A percentile compares a stretch with the other conserved stretches of the same genome.
Evolutionary conservation across 2,888 invertebrate genomes (phyloP).

Genomic region (Chironomus riparius): DNA sequence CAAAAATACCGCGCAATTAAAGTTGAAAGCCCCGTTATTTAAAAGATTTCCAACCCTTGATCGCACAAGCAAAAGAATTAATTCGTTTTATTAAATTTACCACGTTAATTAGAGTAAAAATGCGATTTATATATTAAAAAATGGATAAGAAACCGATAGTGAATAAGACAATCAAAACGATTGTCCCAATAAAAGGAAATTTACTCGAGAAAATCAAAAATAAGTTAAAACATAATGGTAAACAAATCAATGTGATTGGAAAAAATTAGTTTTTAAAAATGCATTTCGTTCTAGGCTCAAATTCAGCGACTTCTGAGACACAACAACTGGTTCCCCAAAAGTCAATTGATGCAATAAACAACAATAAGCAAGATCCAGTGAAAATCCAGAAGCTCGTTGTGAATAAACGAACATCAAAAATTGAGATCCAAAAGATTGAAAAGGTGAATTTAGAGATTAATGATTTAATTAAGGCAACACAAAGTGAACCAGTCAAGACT

Average conservation of each 20-base stretch:
- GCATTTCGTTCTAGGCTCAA: no score
- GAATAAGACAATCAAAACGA: background rate
- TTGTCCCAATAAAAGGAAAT: constrained; percentile 7
- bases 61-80: no score
- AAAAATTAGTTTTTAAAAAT: background rate
- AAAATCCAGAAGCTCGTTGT: background rate
- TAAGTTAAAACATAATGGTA: constrained; percentile 2
- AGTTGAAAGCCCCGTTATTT: no score
- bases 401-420: background rate
- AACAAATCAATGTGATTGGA: background rate
- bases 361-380: background rate
- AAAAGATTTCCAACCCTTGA: no score
- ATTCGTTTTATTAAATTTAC: background rate
- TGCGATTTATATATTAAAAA: background rate
- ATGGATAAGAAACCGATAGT: background rate
- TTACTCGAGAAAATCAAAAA: background rate
- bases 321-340: background rate
- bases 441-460: background rate
- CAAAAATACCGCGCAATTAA: no score
- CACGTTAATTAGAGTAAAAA: background rate
- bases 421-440: constrained; percentile 17
- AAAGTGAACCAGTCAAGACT: no score
- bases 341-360: background rate
- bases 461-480: background rate
- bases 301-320: no score